Evolutionary conservation across 2,797 vertebrate species (phyloP), one percentile per base, ranked within the genome.

Genomic region (Semaprochilodus insignis): DNA sequence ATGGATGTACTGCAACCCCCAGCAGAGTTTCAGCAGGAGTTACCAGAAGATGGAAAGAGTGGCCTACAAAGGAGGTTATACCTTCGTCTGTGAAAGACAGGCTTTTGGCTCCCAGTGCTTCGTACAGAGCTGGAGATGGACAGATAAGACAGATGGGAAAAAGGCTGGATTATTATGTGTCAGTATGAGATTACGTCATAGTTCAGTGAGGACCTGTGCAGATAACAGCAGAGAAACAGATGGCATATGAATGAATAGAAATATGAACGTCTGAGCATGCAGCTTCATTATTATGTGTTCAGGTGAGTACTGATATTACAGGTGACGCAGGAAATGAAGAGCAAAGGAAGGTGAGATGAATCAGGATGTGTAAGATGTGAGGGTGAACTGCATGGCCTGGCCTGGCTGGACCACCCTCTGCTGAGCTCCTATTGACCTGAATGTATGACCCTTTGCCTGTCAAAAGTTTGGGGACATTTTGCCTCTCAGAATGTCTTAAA

Each of bases 11-110:
- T 31, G 4, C n/a, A 44, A 40, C 10, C 19, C 8, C 73, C 3
- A 54, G 15, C 60, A 78, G 70, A 73, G 1, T 73, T 34, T 63
- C 11, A 82, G 60, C 21, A 63, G 11, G n/a, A 21, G 70, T 70
- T 67, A 73, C 11, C 77, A 36, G 65, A 48, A 7, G 14, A 65
- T 67, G 27, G 54, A 14, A 27, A 21, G 19, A 48, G 0, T 70
- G 77, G 23, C 3, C 54, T 71, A 48, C 72, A 72, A 63, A 76
- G 80, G 17, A 75, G 73, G 70, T 40, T 90, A 92, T 98, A 99
- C 97, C 97, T 98, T 98, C 98, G 97, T 92, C 97, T 96, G 94
- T 98, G 96, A 95, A 96, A 95, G 92, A 95, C 95, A 90, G 94
- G 94, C 93, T 96, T 97, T 93, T 92, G 91, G 92, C 96, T 95